Base-by-base conservation (phyloP, 2,888 invertebrate genomes). In the Alentia gelatinosa region DNA sequence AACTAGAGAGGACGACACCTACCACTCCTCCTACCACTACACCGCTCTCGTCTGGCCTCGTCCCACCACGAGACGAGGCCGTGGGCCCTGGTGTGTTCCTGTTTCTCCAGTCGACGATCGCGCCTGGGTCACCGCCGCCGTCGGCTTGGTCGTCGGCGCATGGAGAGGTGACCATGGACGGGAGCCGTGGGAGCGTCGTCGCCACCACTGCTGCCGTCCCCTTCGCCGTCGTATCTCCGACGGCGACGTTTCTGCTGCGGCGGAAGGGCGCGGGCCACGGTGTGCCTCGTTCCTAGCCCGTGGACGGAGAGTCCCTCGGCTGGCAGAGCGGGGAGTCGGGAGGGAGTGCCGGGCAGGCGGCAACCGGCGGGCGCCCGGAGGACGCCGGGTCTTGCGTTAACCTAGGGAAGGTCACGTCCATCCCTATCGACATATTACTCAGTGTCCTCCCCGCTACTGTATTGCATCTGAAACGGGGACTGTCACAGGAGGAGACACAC, bases 81-180 rank as follows among this genome's bases (percentile, higher is more conserved):
- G n/a, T n/a, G n/a, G n/a, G n/a, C n/a, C n/a, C n/a, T n/a, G n/a
- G n/a, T n/a, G n/a, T n/a, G n/a, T n/a, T n/a, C n/a, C n/a, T n/a
- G n/a, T n/a, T n/a, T n/a, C n/a, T n/a, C n/a, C n/a, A n/a, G n/a
- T n/a, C n/a, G n/a, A n/a, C n/a, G n/a, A n/a, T n/a, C n/a, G n/a
- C 56, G n/a, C 56, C 23, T 56, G 23, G 15, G 47, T 42, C 47
- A 15, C 47, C 15, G 47, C 47, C 56, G 19, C 56, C 56, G 19
- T 19, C n/a, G 56, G 19, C 56, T 1, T 56, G 3, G 56, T 56
- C 56, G 23, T 19, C 15, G 47, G 47, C 56, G 1, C 79, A 79
- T 79, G 79, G 79, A 39, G 39, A 79, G 79, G 37, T 79, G 79
- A 79, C 79, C 35, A 79, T 33, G 39, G 39, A 5, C 15, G 79